These are phyloP conservation scores for Sepiola atlantica DNA, from an alignment of 2,888 invertebrate genomes.

Conservation along the genomic window DNA sequence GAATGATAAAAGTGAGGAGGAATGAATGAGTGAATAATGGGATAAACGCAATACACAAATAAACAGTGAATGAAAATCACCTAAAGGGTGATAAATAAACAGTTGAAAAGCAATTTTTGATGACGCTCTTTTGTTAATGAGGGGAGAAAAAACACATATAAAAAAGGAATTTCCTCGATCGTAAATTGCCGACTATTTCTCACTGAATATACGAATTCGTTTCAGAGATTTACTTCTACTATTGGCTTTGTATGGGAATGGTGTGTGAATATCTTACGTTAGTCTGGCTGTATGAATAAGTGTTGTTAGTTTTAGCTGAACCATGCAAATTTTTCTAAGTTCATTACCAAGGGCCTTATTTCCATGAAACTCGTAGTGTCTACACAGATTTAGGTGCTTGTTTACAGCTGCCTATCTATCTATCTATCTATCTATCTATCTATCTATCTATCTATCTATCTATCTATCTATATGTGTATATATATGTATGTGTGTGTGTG, in stretches of 20 bases:
- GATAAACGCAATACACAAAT: not conserved
- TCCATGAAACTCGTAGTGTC: not conserved
- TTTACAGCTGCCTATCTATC: not conserved
- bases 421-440: not conserved
- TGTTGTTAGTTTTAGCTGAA: not conserved
- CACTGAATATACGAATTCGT: not conserved
- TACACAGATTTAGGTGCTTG: no score
- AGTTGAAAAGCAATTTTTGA: slow-evolving; percentile 21
- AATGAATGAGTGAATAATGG: not conserved
- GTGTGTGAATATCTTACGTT: not conserved
- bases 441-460: not conserved
- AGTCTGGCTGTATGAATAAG: not conserved
- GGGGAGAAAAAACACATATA: not conserved
- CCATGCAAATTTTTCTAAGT: not conserved
- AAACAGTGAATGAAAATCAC: not conserved
- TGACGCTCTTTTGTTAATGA: not conserved
- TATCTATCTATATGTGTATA: not conserved
- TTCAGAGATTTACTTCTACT: not conserved
- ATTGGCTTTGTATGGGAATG: not conserved
- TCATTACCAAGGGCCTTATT: not conserved
- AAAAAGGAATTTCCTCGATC: not conserved
- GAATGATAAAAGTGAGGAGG: not conserved
- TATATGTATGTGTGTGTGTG: not conserved
- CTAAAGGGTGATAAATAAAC: not conserved
- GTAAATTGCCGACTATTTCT: not conserved